Evolutionary conservation across 1,140 invertebrate species (phyloP).

Genomic region (Rhopalosiphum padi): DNA sequence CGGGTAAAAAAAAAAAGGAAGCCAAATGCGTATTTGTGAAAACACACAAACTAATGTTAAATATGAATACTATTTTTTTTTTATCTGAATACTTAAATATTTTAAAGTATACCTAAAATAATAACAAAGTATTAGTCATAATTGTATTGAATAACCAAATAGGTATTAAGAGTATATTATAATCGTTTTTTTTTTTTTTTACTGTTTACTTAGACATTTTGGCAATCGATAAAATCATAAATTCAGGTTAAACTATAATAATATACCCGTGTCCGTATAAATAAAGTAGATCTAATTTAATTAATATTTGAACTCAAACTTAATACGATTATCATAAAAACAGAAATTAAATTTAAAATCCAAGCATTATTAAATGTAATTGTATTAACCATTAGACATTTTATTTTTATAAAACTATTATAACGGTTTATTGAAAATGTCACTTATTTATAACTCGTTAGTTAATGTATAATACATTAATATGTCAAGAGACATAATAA

Average conservation of each 20-base stretch:
- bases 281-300: not conserved
- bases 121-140: not conserved
- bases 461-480: slow-evolving; percentile 17
- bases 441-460: not conserved
- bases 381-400: not conserved
- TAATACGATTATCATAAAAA: not conserved
- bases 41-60: not conserved
- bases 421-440: not conserved
- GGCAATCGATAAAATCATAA: not conserved
- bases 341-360: slow-evolving; percentile 8
- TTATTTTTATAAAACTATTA: not conserved
- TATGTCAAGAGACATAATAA: not conserved
- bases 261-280: not conserved
- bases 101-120: not conserved
- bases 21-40: not conserved
- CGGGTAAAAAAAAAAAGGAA: not conserved
- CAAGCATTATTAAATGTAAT: not conserved
- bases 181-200: not conserved
- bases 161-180: not conserved
- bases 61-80: not conserved
- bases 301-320: not conserved
- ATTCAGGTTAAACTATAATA: not conserved
- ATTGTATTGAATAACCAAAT: not conserved
- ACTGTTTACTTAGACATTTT: not conserved
- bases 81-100: not conserved